Evolutionary conservation across 2,888 invertebrate genomes (phyloP).

Genomic region (Eupelmus urozonus): DNA sequence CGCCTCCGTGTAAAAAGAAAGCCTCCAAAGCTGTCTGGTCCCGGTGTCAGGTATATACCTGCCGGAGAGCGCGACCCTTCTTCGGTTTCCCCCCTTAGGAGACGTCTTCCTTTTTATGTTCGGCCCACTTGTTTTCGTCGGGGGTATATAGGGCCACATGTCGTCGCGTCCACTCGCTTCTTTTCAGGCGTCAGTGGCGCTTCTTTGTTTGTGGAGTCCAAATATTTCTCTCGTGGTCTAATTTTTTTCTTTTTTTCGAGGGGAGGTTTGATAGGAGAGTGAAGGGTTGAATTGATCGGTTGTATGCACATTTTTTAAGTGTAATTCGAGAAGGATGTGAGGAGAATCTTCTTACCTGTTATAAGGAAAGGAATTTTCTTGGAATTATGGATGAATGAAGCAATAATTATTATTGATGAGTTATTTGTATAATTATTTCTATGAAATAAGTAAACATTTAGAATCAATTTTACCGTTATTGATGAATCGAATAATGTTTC

Average conservation of each 20-base stretch:
- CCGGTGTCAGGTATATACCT: slow-evolving; percentile 24
- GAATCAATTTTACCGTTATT: too few relatives aligned
- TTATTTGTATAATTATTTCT: too few relatives aligned
- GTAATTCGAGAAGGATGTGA: neutral
- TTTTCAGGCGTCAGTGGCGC: neutral
- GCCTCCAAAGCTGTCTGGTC: neutral
- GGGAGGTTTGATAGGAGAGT: neutral
- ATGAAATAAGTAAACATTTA: too few relatives aligned
- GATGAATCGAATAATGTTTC: too few relatives aligned
- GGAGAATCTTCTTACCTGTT: too few relatives aligned
- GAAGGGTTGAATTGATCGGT: neutral
- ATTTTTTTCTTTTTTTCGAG: neutral
- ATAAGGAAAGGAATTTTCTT: too few relatives aligned
- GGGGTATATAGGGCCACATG: too few relatives aligned
- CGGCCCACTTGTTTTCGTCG: neutral
- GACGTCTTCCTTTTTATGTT: slow-evolving; percentile 3
- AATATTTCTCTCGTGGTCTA: slow-evolving; percentile 14
- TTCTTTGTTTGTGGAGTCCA: neutral
- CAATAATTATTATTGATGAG: too few relatives aligned
- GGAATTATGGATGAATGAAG: too few relatives aligned
- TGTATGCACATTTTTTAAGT: neutral
- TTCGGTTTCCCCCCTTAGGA: slow-evolving; percentile 18
- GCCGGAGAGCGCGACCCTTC: slow-evolving; percentile 21
- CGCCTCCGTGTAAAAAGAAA: slow-evolving; percentile 4
- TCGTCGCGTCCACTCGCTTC: neutral